Conservation (phyloP, 1,140 invertebrate species). For the Drosophila insularis region DNA sequence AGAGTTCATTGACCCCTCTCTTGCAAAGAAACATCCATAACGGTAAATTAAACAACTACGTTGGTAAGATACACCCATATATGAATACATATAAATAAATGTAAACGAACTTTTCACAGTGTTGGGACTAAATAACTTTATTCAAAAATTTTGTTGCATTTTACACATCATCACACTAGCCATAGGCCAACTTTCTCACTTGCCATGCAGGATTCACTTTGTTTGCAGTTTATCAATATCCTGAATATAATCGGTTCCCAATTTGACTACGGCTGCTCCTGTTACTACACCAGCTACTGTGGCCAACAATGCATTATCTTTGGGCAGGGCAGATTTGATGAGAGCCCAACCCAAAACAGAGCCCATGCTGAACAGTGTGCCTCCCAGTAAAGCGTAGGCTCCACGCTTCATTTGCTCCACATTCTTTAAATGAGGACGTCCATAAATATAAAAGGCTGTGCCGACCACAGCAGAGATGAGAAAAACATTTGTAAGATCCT, state of each 20-base stretch:
- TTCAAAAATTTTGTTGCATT: constrained; percentile 30
- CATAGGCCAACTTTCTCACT: background rate
- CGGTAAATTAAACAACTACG: too few relatives aligned
- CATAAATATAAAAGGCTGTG: constrained; percentile 86
- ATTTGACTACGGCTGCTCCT: constrained; percentile 84
- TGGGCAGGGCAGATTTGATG: constrained; percentile 86
- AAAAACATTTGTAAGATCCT: constrained; percentile 83
- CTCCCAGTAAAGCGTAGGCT: constrained; percentile 86
- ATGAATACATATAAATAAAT: too few relatives aligned
- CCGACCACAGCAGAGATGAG: constrained; percentile 85
- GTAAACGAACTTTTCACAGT: background rate
- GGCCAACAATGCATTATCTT: constrained; percentile 84
- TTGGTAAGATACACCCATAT: too few relatives aligned
- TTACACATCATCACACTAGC: constrained; percentile 23
- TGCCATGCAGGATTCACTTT: constrained; percentile 19
- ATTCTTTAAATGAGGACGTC: constrained; percentile 83
- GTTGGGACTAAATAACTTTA: constrained; percentile 16
- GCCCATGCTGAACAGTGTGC: constrained; percentile 87
- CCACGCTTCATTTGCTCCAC: constrained; percentile 80
- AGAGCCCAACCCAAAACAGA: constrained; percentile 89
- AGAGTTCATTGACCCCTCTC: too few relatives aligned
- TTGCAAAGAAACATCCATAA: too few relatives aligned
- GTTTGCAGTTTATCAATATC: constrained; percentile 72
- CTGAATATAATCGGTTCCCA: constrained; percentile 85
- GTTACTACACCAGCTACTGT: constrained; percentile 86